A percentile compares a stretch with the other conserved stretches of the same genome.
Conservation (phyloP, 1,140 invertebrate species). For the Cotesia chilonis region DNA sequence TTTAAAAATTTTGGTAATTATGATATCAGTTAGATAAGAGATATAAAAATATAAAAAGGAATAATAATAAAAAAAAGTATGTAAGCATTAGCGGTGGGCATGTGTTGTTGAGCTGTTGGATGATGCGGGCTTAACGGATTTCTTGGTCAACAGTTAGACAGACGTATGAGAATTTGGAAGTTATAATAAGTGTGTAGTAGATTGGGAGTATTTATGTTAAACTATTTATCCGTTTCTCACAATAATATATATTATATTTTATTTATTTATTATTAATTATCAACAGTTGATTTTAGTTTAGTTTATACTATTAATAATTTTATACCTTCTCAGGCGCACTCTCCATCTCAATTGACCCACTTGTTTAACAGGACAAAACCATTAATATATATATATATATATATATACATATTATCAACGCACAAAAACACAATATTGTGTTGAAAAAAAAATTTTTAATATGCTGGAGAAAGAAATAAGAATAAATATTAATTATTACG, state of each 20-base stretch:
- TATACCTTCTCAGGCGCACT: slow-evolving; percentile 43
- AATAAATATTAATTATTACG: background rate
- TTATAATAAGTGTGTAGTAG: background rate
- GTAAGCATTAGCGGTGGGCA: slow-evolving; percentile 3
- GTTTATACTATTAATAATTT: no score
- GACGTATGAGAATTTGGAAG: background rate
- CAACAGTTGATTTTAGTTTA: no score
- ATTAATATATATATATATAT: slow-evolving; percentile 41
- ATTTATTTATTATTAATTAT: no score
- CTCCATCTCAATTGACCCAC: slow-evolving; percentile 64
- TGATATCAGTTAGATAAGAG: no score
- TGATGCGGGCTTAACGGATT: slow-evolving; percentile 27
- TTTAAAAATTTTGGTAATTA: no score
- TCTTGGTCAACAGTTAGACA: slow-evolving; percentile 16
- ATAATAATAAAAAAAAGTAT: background rate
- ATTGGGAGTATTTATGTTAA: background rate
- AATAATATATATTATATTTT: no score
- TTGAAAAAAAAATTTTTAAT: no score
- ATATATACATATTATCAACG: slow-evolving; percentile 34
- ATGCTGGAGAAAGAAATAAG: slow-evolving; percentile 10
- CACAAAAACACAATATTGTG: no score
- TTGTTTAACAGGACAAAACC: slow-evolving; percentile 64
- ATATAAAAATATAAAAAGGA: background rate
- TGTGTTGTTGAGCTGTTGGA: background rate
- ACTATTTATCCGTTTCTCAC: no score